A percentile compares a stretch with the other conserved stretches of the same genome.
phyloP scores from a whole-genome alignment of 2,113 vertebrate species.

The Peromyscus californicus region DNA sequence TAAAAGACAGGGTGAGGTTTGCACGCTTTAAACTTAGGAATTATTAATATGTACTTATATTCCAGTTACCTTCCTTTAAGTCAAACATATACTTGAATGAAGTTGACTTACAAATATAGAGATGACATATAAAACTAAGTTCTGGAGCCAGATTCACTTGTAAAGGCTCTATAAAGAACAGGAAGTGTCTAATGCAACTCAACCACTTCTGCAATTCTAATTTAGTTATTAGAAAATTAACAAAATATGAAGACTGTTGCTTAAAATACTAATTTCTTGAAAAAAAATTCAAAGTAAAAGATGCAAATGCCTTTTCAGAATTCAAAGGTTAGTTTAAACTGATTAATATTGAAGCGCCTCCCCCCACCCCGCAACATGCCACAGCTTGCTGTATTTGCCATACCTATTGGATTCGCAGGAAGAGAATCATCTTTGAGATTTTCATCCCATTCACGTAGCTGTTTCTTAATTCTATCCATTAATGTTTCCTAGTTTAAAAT shows the following conservation, averaged over 20 bases:
- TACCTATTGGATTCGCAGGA: constrained; percentile 96
- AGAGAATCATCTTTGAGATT: constrained; percentile 98
- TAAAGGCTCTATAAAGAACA: neutral
- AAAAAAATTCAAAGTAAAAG: neutral
- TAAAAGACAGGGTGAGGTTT: constrained; percentile 64
- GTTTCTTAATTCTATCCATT: constrained; percentile 98
- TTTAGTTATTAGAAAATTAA: neutral
- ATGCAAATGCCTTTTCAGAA: neutral
- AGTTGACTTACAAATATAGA: neutral
- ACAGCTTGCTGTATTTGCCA: constrained; percentile 10
- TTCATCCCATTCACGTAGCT: constrained; percentile 98
- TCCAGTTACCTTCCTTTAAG: neutral
- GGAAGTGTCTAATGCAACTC: neutral
- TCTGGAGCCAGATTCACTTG: neutral
- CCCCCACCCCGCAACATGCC: neutral
- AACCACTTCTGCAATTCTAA: neutral
- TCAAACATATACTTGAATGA: neutral
- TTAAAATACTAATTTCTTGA: neutral
- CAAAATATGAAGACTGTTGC: neutral
- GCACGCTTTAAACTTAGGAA: constrained; percentile 41
- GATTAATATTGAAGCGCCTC: neutral
- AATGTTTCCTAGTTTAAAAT: constrained; percentile 93
- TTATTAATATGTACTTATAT: neutral
- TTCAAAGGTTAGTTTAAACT: neutral
- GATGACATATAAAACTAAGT: neutral